Evolutionary conservation across 2,797 vertebrate genomes (phyloP), one percentile per base, ranked within the genome.

Genomic region (Menidia menidia): DNA sequence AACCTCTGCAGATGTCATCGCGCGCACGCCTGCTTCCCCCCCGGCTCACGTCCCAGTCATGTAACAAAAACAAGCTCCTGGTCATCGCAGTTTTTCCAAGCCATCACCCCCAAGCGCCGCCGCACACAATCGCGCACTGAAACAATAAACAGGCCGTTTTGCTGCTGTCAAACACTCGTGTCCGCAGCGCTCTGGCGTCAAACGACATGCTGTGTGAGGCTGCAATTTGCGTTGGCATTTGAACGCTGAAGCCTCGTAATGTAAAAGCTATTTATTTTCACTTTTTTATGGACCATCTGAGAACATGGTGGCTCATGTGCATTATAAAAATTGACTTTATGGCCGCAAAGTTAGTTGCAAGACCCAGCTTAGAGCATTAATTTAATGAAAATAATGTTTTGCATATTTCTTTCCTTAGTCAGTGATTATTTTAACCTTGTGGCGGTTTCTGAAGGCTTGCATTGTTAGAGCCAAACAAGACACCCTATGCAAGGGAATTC

Each of bases 251-350:
- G 69, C 75, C 78, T 76, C 8, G 68, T 78, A 71, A 85, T 80
- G 81, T 80, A 77, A 83, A 84, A 87, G 73, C 80, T 79, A 85
- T 90, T 91, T 88, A 84, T 84, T 89, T 86, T 81, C 71, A 69
- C 69, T 80, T 78, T 77, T 89, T 87, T 82, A 90, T 83, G 70
- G 80, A 83, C 64, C 60, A 19, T 70, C 51, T 64, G 87, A 86
- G 81, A 77, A 77, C 77, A 70, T 13, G 63, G 76, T 78, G 73
- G 72, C 82, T 72, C 86, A 80, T 56, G 67, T 75, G 84, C 73
- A 68, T 77, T 59, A 71, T 89, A 82, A 91, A 25, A 90, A 64
- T 42, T 1, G 32, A 71, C 43, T 88, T 88, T 85, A 86, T 80
- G 75, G 80, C 64, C 62, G 15, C 81, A 71, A 84, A 45, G 45